Evolutionary conservation across 30 jellyfish, hydroid and myxozoan genomes (phyloP), one percentile per base, ranked within the genome.

Genomic region (Pseudorhiza aurosa): DNA sequence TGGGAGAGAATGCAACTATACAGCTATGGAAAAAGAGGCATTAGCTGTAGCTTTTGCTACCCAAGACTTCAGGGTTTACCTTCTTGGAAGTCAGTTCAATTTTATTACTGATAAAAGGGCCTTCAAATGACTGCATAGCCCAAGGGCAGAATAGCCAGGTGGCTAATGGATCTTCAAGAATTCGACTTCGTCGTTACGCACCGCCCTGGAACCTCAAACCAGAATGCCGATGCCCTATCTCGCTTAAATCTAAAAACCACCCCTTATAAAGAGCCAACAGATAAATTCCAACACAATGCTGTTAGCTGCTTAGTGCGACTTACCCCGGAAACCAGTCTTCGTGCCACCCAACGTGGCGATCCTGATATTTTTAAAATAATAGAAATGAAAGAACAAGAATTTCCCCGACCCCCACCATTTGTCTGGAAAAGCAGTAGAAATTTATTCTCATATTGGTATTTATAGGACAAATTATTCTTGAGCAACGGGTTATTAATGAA

Each of bases 361-460:
- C 72, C 72, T 10, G 51, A 28, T 32, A 58, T 58, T 58, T 8
- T 28, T 58, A 18, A 58, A 15, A 15, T 58, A 10, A 58, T 58
- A 10, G 72, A 58, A 58, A 28, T 58, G 72, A 58, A 58, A 58
- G 25, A 7, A 2, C 49, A 53, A 10, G 72, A 37, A 3, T 58
- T 58, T 15, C n/a, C 72, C 72, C 11, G 24, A 2, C 18, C 72
- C 49, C 19, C 43, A 3, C 49, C 49, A 11, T 58, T 58, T 19
- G 60, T 46, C 14, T 46, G 60, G 60, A 46, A 46, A 46, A 2
- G 18, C 18, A 46, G 4, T 3, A 5, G 2, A 11, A 3, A 5
- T 6, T 26, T 46, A 26, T 26, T 22, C 60, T 46, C 60, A 2
- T 26, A 2, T 26, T 46, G 18, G 19, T 2, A 46, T 46, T 46